Conservation (phyloP, 2,888 invertebrate genomes). For the Amiota minor region DNA sequence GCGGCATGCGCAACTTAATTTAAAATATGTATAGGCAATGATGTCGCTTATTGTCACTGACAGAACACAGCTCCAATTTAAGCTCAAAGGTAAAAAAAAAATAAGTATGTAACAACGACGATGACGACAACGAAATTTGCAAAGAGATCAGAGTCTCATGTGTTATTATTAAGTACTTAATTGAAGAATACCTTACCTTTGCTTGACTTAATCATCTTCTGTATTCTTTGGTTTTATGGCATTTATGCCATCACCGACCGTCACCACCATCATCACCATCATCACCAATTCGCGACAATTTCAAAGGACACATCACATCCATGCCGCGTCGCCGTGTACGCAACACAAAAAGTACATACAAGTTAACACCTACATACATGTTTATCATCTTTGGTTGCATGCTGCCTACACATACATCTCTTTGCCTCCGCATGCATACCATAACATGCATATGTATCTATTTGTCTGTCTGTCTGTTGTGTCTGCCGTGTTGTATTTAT, state of each 20-base stretch:
- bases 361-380: constrained; percentile 19
- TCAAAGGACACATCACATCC: not conserved
- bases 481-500: constrained; percentile 5
- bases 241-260: too few species aligned
- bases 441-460: not conserved
- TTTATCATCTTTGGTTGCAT: not conserved
- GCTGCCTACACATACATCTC: too few species aligned
- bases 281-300: too few species aligned
- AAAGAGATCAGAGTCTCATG: too few species aligned
- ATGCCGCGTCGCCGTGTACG: not conserved
- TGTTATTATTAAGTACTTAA: not conserved
- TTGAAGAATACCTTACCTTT: not conserved
- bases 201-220: too few species aligned
- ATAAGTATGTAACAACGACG: not conserved
- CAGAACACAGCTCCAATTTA: too few species aligned
- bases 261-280: too few species aligned
- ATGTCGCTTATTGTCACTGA: too few species aligned
- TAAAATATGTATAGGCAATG: not conserved
- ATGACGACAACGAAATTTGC: not conserved
- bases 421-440: not conserved
- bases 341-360: constrained; percentile 5
- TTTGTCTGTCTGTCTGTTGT: not conserved
- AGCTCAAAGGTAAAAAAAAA: too few species aligned
- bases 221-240: too few species aligned
- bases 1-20: constrained; percentile 7